Conservation (phyloP, 2,797 vertebrate genomes). For the Okamejei kenojei region DNA sequence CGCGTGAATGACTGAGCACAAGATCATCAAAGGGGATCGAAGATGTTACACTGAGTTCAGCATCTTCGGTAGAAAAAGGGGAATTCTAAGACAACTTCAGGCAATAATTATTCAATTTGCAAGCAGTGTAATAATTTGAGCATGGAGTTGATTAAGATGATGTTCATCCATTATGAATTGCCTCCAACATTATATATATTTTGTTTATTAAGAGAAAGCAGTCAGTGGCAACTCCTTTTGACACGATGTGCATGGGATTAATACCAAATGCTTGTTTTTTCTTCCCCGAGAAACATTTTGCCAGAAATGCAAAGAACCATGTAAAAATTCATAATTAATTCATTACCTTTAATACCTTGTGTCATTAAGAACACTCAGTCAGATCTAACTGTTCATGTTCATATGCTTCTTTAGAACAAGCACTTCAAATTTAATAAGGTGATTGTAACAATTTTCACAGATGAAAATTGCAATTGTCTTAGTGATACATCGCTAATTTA, state of each 20-base stretch:
- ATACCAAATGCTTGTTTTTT: not conserved
- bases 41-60: not conserved
- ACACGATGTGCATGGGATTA: not conserved
- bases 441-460: not conserved
- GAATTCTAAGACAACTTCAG: not conserved
- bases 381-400: not conserved
- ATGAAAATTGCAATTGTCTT: not conserved
- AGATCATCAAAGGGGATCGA: not conserved
- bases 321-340: slow-evolving; percentile 31
- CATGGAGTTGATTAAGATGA: not conserved
- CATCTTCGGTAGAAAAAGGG: slow-evolving; percentile 13
- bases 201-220: not conserved
- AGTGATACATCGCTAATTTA: not conserved
- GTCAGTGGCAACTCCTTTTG: not conserved
- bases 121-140: not conserved
- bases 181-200: not conserved
- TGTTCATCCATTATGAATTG: not conserved
- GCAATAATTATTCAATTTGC: not conserved
- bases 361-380: slow-evolving; percentile 24
- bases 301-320: not conserved
- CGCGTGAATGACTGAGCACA: not conserved
- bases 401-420: not conserved
- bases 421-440: not conserved
- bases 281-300: not conserved
- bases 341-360: not conserved